Percentiles rank a stretch among this genome's conserved stretches.
Evolutionary conservation across 1,140 invertebrate genomes (phyloP).

Genomic region (Stegodyphus dumicola): DNA sequence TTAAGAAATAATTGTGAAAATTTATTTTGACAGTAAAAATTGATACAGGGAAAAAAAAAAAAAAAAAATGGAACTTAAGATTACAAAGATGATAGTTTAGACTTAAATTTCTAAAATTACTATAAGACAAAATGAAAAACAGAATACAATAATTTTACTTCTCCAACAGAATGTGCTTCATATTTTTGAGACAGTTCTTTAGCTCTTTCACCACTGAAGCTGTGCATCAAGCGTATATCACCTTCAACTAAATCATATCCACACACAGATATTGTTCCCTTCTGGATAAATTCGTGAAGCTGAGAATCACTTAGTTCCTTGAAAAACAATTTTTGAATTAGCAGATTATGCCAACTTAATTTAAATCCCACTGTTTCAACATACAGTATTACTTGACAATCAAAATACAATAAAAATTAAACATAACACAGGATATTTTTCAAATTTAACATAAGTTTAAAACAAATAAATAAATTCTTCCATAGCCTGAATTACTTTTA

Average conservation of each 20-base stretch:
- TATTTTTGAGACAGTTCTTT: constrained; percentile 77
- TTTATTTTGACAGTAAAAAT: no score
- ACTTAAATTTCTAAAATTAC: no score
- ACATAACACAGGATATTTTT: no score
- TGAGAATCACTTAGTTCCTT: constrained; percentile 80
- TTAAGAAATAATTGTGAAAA: no score
- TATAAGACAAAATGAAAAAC: no score
- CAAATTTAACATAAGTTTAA: no score
- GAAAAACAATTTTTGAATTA: constrained; percentile 18
- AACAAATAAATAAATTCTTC: background rate
- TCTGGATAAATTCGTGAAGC: constrained; percentile 80
- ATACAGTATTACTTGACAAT: background rate
- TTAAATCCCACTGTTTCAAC: background rate
- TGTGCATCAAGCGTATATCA: constrained; percentile 90
- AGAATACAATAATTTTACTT: constrained; percentile 71
- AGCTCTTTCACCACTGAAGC: constrained; percentile 74
- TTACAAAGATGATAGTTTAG: no score
- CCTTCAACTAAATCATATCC: constrained; percentile 82
- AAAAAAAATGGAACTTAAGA: background rate
- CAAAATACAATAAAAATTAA: background rate
- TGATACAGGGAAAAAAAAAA: background rate
- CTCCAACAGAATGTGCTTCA: constrained; percentile 90
- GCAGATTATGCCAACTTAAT: background rate
- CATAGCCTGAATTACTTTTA: constrained; percentile 73
- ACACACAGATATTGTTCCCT: constrained; percentile 78